phyloP scores from a whole-genome alignment of 2,797 vertebrate species.

The Pseudomugil tenellus region DNA sequence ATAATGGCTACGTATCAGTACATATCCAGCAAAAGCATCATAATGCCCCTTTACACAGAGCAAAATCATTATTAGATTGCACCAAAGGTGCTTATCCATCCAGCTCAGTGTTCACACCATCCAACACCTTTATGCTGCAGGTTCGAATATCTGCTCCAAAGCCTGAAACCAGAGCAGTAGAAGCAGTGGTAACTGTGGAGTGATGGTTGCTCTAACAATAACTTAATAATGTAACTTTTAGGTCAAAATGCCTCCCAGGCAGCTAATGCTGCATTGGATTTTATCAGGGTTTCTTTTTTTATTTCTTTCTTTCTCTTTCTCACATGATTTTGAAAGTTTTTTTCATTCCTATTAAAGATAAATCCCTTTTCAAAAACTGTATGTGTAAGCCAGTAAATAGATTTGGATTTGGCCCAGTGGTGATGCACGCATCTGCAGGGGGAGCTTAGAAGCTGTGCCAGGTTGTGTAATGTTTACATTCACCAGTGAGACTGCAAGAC shows the following conservation, averaged over 20 bases:
- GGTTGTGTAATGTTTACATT: constrained; percentile 63
- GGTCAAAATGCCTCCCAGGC: neutral
- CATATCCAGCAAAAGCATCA: neutral
- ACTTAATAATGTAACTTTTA: neutral
- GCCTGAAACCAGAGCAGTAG: neutral
- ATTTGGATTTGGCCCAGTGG: constrained; percentile 41
- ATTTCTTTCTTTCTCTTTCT: neutral
- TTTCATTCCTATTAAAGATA: constrained; percentile 31
- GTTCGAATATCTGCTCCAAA: neutral
- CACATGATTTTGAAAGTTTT: constrained; percentile 3
- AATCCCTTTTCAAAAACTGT: constrained; percentile 27
- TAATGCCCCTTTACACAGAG: neutral
- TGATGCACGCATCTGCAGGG: constrained; percentile 42
- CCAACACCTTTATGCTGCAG: neutral
- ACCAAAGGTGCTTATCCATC: neutral
- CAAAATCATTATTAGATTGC: neutral
- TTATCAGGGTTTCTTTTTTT: constrained; percentile 6
- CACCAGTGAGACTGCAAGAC: constrained; percentile 42
- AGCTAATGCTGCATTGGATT: constrained; percentile 11
- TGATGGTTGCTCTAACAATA: neutral
- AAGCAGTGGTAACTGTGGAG: neutral
- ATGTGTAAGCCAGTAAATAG: constrained; percentile 46
- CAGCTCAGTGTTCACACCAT: neutral
- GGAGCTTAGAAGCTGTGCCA: constrained; percentile 34
- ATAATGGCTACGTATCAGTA: neutral